Percentiles rank a stretch among this genome's conserved stretches.
Evolutionary conservation across 2,113 vertebrate species (phyloP).

Genomic region (Edolisoma coerulescens): DNA sequence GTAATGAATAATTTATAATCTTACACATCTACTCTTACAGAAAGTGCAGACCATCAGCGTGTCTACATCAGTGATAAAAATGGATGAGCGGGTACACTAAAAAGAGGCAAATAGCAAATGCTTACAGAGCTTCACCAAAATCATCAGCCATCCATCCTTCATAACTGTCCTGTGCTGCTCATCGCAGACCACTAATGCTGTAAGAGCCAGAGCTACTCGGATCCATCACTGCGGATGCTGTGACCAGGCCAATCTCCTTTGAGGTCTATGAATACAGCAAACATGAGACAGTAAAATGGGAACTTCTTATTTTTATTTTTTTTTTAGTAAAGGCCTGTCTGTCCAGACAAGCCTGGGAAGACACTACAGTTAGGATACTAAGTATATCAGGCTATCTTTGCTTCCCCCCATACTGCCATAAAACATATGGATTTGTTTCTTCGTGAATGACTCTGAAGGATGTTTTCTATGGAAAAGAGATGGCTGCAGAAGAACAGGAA

Average conservation of each 20-base stretch:
- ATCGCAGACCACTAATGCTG: background rate
- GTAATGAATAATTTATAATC: constrained; percentile 44
- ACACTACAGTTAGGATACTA: background rate
- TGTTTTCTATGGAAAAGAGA: background rate
- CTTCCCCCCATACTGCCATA: background rate
- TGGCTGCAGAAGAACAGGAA: background rate
- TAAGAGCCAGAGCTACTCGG: background rate
- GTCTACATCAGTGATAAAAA: constrained; percentile 5
- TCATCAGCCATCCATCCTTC: background rate
- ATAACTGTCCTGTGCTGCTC: background rate
- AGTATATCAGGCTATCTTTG: background rate
- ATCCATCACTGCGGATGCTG: background rate
- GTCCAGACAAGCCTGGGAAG: background rate
- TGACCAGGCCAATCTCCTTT: background rate
- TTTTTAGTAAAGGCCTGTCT: background rate
- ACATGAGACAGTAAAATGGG: background rate
- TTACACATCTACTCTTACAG: background rate
- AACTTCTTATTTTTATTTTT: background rate
- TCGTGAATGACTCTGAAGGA: background rate
- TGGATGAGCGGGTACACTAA: background rate
- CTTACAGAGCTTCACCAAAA: background rate
- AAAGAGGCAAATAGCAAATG: background rate
- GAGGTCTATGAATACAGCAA: background rate
- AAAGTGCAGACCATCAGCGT: constrained; percentile 17
- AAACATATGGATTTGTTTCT: background rate